phyloP scores from a whole-genome alignment of 2,113 vertebrate species.

The Lonchura striata region DNA sequence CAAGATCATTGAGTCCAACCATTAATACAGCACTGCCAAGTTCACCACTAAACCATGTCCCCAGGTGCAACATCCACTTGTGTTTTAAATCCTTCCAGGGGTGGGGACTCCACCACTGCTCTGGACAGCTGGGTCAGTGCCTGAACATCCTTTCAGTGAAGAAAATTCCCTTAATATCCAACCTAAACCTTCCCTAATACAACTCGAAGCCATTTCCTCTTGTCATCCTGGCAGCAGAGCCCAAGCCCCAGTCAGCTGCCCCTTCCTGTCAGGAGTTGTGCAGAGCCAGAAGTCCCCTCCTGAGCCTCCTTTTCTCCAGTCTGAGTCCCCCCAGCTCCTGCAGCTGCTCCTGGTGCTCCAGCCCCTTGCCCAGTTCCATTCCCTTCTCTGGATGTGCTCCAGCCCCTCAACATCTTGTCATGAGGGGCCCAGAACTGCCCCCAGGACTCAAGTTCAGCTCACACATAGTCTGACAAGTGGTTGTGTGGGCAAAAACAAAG shows the following conservation, averaged over 20 bases:
- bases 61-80: neutral
- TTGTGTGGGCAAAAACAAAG: neutral
- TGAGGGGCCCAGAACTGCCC: neutral
- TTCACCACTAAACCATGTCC: neutral
- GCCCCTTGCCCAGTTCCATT: rapidly evolving
- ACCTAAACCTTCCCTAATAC: neutral
- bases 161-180: neutral
- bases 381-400: neutral
- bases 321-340: neutral
- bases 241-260: rapidly evolving
- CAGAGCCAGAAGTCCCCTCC: neutral
- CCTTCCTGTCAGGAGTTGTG: neutral
- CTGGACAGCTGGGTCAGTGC: neutral
- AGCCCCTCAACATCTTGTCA: neutral
- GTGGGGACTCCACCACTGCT: neutral
- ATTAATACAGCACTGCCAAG: neutral
- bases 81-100: neutral
- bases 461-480: neutral
- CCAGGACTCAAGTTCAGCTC: neutral
- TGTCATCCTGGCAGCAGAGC: neutral
- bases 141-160: neutral
- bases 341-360: neutral
- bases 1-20: neutral
- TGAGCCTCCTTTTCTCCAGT: neutral
- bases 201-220: neutral